A percentile compares a stretch with the other conserved stretches of the same genome.
Conservation (phyloP, 2,888 invertebrate genomes). For the Nipponacmea schrenckii region DNA sequence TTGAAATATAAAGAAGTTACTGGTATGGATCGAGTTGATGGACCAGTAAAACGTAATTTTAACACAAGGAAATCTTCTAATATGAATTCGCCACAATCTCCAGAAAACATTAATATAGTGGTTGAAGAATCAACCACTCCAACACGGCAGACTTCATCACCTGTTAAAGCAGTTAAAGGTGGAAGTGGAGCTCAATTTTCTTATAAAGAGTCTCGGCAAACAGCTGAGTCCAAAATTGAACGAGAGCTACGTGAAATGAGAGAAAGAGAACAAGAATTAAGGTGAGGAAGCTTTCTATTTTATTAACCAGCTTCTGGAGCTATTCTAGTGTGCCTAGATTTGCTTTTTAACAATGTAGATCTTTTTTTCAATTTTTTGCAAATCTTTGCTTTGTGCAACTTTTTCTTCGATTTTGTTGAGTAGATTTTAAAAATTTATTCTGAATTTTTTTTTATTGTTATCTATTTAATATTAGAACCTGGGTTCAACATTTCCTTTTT, state of each 20-base stretch:
- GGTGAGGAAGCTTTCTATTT: slow-evolving; percentile 67
- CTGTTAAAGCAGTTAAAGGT: slow-evolving; percentile 8
- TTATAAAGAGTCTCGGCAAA: slow-evolving; percentile 80
- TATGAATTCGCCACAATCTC: not conserved
- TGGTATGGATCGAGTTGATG: slow-evolving; percentile 33
- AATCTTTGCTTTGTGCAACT: no score
- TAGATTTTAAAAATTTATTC: no score
- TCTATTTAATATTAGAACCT: no score
- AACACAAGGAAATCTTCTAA: slow-evolving; percentile 33
- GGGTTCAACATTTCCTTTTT: no score
- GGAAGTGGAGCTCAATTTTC: slow-evolving; percentile 49
- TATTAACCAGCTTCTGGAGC: not conserved
- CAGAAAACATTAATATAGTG: slow-evolving; percentile 4
- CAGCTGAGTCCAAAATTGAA: slow-evolving; percentile 89
- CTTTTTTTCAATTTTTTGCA: no score
- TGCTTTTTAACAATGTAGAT: no score
- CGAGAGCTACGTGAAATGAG: slow-evolving; percentile 87
- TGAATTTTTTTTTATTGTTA: no score
- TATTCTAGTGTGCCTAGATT: no score
- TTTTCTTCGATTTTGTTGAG: no score
- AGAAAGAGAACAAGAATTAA: slow-evolving; percentile 82
- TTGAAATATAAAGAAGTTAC: slow-evolving; percentile 57
- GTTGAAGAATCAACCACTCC: not conserved
- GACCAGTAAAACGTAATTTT: slow-evolving; percentile 53
- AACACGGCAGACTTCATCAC: not conserved